Percentiles rank a stretch among this genome's conserved stretches.
Evolutionary conservation across 2,113 vertebrate genomes (phyloP).

Genomic region (Edolisoma coerulescens): DNA sequence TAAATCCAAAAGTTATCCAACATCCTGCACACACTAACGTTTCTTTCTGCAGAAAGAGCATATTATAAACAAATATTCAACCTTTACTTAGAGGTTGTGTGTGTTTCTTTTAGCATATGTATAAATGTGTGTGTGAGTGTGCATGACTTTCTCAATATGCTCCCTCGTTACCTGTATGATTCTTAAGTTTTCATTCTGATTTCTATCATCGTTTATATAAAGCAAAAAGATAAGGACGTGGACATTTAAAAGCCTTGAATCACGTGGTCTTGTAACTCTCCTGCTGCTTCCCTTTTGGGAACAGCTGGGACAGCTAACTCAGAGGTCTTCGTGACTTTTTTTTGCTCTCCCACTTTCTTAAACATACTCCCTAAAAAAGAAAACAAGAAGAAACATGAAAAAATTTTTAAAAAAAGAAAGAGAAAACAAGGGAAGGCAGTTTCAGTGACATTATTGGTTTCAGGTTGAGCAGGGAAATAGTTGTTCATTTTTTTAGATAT

Average conservation of each 20-base stretch:
- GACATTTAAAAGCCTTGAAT: not conserved
- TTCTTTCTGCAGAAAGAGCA: not conserved
- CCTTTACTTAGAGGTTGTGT: fast-evolving
- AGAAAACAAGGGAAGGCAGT: not conserved
- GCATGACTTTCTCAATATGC: not conserved
- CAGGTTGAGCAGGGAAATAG: not conserved
- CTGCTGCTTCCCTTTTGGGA: not conserved
- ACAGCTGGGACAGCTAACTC: not conserved
- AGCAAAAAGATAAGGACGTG: not conserved
- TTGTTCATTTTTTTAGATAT: not conserved
- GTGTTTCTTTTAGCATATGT: not conserved
- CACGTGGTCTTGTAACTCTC: not conserved
- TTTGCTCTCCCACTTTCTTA: not conserved
- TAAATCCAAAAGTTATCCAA: not conserved
- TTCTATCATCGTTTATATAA: not conserved
- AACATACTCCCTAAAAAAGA: not conserved
- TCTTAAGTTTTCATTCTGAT: not conserved
- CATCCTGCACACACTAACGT: fast-evolving
- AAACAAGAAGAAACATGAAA: not conserved
- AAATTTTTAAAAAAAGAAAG: not conserved
- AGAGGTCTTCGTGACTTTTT: not conserved
- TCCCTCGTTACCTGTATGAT: fast-evolving
- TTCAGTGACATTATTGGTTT: not conserved
- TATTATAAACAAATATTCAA: not conserved
- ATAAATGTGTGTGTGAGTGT: fast-evolving